phyloP scores from a whole-genome alignment of 1,140 invertebrate genomes.

The Drosophila sechellia region DNA sequence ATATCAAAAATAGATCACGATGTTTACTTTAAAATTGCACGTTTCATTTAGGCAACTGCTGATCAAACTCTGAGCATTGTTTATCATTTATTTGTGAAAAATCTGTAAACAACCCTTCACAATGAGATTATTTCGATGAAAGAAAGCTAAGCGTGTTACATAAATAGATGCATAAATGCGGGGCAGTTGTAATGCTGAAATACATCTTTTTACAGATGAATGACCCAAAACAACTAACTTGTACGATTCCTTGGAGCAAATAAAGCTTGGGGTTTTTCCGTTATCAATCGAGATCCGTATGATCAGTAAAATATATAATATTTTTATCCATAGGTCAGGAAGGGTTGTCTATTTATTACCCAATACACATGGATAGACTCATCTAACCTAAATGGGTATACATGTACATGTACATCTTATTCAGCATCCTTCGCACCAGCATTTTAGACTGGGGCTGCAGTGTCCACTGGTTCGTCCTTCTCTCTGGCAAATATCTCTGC shows the following conservation, averaged over 20 bases:
- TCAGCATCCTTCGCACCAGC: constrained; percentile 37
- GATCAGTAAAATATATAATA: no score
- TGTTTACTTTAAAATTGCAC: not conserved
- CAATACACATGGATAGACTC: no score
- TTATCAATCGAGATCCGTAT: no score
- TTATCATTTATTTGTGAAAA: not conserved
- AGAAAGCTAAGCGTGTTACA: not conserved
- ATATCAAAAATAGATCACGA: not conserved
- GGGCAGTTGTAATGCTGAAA: no score
- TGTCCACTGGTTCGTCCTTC: constrained; percentile 17
- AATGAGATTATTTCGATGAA: not conserved
- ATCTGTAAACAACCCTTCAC: not conserved
- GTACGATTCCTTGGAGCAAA: no score
- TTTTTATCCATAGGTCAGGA: no score
- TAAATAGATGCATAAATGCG: not conserved
- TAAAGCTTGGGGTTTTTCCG: no score
- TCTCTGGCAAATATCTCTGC: not conserved
- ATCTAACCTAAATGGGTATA: no score
- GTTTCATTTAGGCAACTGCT: not conserved
- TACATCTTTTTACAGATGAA: no score
- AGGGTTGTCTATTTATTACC: no score
- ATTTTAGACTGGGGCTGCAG: constrained; percentile 27
- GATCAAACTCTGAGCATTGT: not conserved
- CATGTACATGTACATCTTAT: not conserved
- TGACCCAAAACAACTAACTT: no score